Conservation (phyloP, 2,888 invertebrate species). For the Lasius fuliginosus region DNA sequence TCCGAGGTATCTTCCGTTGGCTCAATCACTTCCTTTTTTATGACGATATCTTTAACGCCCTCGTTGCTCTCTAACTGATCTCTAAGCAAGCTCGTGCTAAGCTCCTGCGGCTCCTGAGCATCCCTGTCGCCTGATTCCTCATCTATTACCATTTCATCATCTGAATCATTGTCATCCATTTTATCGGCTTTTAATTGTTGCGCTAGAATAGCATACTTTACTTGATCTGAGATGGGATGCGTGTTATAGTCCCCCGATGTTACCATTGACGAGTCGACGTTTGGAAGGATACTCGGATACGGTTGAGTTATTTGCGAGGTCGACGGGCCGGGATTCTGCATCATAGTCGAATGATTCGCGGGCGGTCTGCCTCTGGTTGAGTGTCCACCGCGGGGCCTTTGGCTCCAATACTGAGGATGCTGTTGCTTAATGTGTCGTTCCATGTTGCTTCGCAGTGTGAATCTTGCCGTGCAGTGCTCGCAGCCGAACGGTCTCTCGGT, state of each 20-base stretch:
- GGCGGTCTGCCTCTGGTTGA: constrained; percentile 87
- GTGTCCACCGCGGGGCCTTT: constrained; percentile 90
- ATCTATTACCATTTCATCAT: constrained; percentile 90
- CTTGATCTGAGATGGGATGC: constrained; percentile 88
- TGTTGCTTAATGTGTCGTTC: constrained; percentile 97
- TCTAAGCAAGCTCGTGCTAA: constrained; percentile 80
- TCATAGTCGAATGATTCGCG: constrained; percentile 80
- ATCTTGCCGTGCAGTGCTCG: constrained; percentile 95
- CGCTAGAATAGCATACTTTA: constrained; percentile 92
- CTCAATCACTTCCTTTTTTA: constrained; percentile 76
- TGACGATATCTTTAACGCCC: constrained; percentile 69
- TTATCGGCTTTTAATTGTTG: constrained; percentile 90
- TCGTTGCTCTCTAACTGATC: constrained; percentile 79
- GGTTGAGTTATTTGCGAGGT: constrained; percentile 66
- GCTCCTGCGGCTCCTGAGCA: constrained; percentile 70
- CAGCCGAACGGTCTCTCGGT: constrained; percentile 97
- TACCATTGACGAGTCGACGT: constrained; percentile 75
- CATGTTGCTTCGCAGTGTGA: constrained; percentile 97
- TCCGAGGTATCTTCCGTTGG: constrained; percentile 72
- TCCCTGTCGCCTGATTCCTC: constrained; percentile 87
- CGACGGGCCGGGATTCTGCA: constrained; percentile 69
- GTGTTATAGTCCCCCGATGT: constrained; percentile 84
- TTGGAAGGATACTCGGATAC: constrained; percentile 76
- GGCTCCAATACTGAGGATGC: constrained; percentile 96
- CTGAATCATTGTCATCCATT: constrained; percentile 90